Percentiles rank a stretch among this genome's conserved stretches.
These are phyloP conservation scores for Stegodyphus dumicola DNA, from an alignment of 1,140 invertebrate species.

Conservation along the genomic window DNA sequence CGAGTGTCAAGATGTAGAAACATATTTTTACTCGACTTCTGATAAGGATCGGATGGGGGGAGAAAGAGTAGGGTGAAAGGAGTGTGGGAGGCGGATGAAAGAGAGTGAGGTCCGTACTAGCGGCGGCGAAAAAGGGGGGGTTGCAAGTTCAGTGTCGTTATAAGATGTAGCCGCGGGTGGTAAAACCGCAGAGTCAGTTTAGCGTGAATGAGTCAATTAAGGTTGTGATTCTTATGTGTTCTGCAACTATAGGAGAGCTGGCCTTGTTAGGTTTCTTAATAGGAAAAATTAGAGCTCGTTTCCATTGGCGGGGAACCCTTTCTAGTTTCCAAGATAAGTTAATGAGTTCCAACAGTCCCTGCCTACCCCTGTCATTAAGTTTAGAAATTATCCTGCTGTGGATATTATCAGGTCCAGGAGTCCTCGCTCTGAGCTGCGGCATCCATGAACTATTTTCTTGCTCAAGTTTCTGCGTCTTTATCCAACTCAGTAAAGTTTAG, in stretches of 20 bases:
- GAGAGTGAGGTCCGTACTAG: no score
- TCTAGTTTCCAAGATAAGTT: conserved; percentile 2
- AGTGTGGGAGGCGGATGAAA: no score
- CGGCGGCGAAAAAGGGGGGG: no score
- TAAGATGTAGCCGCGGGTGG: no score
- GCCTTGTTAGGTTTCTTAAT: not conserved
- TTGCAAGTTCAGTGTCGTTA: no score
- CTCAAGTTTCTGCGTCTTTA: not conserved
- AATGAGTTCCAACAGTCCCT: conserved; percentile 5
- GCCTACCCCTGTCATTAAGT: conserved; percentile 2
- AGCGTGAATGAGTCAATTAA: no score
- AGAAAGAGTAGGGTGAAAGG: no score
- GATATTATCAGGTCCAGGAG: not conserved
- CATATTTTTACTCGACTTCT: no score
- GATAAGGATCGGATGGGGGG: no score
- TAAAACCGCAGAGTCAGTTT: no score
- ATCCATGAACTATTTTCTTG: not conserved
- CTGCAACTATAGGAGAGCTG: not conserved
- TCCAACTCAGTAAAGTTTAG: not conserved
- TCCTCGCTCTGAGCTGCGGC: not conserved
- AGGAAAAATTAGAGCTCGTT: not conserved
- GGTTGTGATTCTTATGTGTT: no score
- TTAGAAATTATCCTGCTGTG: conserved; percentile 1
- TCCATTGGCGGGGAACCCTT: not conserved
- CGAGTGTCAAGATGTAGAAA: no score